Evolutionary conservation across 2,888 invertebrate species (phyloP), one percentile per base, ranked within the genome.

Genomic region (Cryptops parisi): DNA sequence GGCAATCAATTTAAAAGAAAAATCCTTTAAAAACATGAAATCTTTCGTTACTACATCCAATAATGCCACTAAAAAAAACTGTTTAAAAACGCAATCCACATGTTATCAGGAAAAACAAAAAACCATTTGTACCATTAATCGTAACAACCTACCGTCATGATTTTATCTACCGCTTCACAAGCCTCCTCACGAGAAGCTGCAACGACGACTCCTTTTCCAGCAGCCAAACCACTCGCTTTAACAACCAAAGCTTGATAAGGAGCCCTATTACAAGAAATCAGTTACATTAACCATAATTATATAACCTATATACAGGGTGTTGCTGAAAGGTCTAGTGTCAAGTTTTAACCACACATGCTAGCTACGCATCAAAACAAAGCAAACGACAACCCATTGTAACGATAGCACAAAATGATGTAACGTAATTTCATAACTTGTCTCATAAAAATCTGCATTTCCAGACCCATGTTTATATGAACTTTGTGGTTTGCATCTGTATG

Each of bases 131-230:
- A 33, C 6, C 9, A 33, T 9, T 33, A 9, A 33, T 15, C 33
- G 15, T 9, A 33, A 33, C 33, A 9, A 15, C 33, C 41, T 54
- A 60, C 62, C 41, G 77, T 78, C 41, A 93, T 71, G 62, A 94
- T 89, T 53, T 81, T 80, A 63, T 84, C 85, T 0, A 90, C 86
- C 0, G 91, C 90, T 39, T 71, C 67, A 60, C 83, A 84, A 0
- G 94, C 94, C 67, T 91, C 88, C n/a, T 78, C 74, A 58, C 74
- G 77, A 61, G 75, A 76, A 1, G 76, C 67, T 0, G 90, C 87
- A 1, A 97, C 90, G 2, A 94, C 80, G 2, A 97, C 97, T 0
- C 97, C 98, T 68, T 98, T 98, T 26, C 98, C 98, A 1, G 91
- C 94, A 0, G 97, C 96, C 52, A 98, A 73, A 0, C 98, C 97